Percentiles rank a stretch among this genome's conserved stretches.
phyloP scores from a whole-genome alignment of 2,797 vertebrate genomes.

The Molossus molossus region DNA sequence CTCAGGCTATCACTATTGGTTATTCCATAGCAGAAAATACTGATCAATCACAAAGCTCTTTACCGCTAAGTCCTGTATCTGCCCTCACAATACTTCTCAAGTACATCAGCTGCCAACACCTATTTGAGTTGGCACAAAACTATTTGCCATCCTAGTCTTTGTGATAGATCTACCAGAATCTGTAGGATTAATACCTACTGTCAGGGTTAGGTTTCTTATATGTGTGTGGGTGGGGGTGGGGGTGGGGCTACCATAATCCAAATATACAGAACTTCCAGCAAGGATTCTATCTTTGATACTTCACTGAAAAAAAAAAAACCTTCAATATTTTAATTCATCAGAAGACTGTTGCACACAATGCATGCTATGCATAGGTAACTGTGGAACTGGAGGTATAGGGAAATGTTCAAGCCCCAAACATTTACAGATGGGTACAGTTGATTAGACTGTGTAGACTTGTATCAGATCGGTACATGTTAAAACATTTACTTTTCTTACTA shows the following conservation, averaged over 20 bases:
- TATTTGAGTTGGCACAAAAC: neutral
- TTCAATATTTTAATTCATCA: neutral
- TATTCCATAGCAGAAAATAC: neutral
- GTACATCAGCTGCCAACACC: neutral
- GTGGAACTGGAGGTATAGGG: neutral
- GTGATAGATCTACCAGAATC: neutral
- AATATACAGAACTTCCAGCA: neutral
- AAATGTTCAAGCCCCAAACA: neutral
- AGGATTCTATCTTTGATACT: neutral
- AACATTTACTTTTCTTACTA: conserved; percentile 40
- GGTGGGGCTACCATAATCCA: neutral
- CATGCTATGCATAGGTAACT: neutral
- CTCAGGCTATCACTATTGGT: neutral
- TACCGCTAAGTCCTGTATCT: neutral
- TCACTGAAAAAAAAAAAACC: neutral
- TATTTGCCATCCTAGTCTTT: neutral
- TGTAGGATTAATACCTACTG: conserved; percentile 17
- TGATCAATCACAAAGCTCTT: conserved; percentile 7
- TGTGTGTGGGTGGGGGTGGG: no score
- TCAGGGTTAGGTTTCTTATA: conserved; percentile 23
- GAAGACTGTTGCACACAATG: neutral
- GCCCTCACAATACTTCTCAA: neutral
- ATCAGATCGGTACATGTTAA: neutral
- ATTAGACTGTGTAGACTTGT: neutral
- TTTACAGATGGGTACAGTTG: neutral